phyloP scores from a whole-genome alignment of 1,140 invertebrate species.

The Bombus pyrosoma region DNA sequence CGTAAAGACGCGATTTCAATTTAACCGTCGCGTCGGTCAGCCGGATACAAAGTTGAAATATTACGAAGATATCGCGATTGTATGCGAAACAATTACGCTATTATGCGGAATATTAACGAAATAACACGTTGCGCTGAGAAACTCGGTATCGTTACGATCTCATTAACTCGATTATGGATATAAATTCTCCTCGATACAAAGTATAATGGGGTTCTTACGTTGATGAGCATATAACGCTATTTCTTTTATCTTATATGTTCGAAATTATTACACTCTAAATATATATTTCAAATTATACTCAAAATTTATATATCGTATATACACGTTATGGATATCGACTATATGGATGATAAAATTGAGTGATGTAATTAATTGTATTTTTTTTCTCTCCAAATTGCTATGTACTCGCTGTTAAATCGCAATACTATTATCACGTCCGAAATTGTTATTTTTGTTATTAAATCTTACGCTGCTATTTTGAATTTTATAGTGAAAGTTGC shows the following conservation, averaged over 20 bases:
- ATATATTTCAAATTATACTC: background rate
- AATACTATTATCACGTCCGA: background rate
- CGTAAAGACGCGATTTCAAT: constrained; percentile 35
- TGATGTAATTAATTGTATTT: background rate
- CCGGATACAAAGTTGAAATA: constrained; percentile 30
- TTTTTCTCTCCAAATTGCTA: background rate
- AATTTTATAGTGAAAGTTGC: too few relatives aligned
- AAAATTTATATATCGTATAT: background rate
- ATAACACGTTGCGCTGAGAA: background rate
- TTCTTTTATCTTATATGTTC: too few relatives aligned
- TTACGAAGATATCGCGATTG: background rate
- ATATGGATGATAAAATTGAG: background rate
- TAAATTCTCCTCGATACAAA: constrained; percentile 7
- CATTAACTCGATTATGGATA: background rate
- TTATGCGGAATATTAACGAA: constrained; percentile 13
- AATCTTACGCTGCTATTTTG: background rate
- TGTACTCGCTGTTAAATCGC: background rate
- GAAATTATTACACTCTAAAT: background rate
- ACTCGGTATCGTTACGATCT: background rate
- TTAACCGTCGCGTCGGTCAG: constrained; percentile 20
- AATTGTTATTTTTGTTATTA: background rate
- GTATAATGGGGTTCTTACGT: background rate
- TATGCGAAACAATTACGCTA: background rate
- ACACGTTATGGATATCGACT: background rate
- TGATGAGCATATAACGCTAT: background rate